Evolutionary conservation across 2,113 vertebrate genomes (phyloP), one percentile per base, ranked within the genome.

Genomic region (Colaptes auratus): DNA sequence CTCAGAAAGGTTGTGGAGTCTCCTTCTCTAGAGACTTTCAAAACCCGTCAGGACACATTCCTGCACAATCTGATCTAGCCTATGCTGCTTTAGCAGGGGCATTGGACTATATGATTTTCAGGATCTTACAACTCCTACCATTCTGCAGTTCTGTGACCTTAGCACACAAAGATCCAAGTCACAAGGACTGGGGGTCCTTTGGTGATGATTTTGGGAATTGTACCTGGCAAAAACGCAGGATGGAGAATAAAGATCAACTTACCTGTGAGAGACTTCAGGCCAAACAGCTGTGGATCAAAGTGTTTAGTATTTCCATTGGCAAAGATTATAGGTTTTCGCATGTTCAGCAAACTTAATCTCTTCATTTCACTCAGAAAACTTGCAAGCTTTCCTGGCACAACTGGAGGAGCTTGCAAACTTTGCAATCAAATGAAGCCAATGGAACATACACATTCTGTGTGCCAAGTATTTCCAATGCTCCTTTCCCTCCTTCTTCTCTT

Each of bases 261-360:
- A 8, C 64, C 67, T 90, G 21, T 46, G 36, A 70, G 71, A 79
- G n/a, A 80, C 44, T 93, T 88, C 67, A 90, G 60, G 75, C 92
- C 90, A 96, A 91, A 82, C 85, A 93, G 82, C 64, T 88, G 72
- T 77, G 79, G 46, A 88, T 88, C 79, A 89, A 89, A 79, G 46
- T 2, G 8, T 89, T 94, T 94, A 90, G 82, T 66, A 82, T 71
- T 16, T 94, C 71, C 46, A 66, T 6, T 91, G 85, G 92, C 71
- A 73, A 80, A 74, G 24, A 75, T 31, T 13, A 86, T 61, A 67
- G 25, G 65, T 69, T 94, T 90, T 46, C 86, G 25, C 23, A 12
- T 53, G 69, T 92, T 93, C 82, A 74, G 58, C 56, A 91, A 83
- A 75, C 48, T 3, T 72, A 84, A 90, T 78, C 61, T 88, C 42